Evolutionary conservation across 2,888 invertebrate genomes (phyloP), one percentile per base, ranked within the genome.

Genomic region (Oegoconia quadripuncta): DNA sequence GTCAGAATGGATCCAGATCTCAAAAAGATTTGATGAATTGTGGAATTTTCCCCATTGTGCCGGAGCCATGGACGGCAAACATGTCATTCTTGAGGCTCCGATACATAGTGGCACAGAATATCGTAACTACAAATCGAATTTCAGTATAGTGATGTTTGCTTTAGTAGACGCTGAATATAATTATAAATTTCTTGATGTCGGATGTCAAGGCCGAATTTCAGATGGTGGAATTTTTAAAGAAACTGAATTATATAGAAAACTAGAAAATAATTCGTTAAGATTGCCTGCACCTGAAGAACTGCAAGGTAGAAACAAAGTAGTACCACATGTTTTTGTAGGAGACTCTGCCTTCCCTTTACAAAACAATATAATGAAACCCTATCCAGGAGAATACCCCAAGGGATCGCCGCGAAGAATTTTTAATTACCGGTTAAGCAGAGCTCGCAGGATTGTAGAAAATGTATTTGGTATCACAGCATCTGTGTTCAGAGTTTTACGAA

Each of bases 11-110:
- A 33, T 41, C 28, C 26, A 37, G 27, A 39, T 39, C 32, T 38
- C 38, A 37, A 39, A 39, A 26, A 37, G 32, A 37, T 46, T 46
- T 39, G 38, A 38, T 34, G 37, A 39, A 37, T 38, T 39, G 37
- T 46, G 41, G 41, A 43, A 42, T 27, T 46, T 46, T 39, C 39
- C 46, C 18, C 40, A 40, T 29, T 43, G 37, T 33, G 7, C 59
- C 1, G 57, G 61, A 4, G 33, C 57, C 25, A 20, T 61, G 18
- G 60, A 60, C 29, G 59, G 60, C 34, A 63, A 64, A 39, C 56
- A 60, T 48, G 31, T 62, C 3, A 39, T 46, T 7, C 52, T 65
- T 4, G 35, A 55, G 41, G 39, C 22, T 32, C 64, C 62, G 9
- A 13, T 13, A 23, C 37, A 42, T 42, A 37, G 36, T 33, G 46